Conservation (phyloP, 2,888 invertebrate species). For the Syrphus vitripennis region DNA sequence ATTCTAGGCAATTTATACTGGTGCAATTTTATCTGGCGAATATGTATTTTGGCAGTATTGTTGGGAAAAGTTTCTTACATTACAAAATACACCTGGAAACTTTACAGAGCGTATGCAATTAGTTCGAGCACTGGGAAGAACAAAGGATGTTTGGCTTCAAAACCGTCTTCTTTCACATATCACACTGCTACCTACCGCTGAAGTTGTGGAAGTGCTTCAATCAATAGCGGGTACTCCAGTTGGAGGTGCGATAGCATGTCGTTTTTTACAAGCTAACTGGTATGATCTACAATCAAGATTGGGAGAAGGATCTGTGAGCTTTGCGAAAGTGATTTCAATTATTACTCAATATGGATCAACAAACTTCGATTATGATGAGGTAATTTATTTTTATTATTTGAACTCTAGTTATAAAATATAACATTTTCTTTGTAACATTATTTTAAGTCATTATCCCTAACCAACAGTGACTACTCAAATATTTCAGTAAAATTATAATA, state of each 20-base stretch:
- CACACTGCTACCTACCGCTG: slow-evolving; percentile 80
- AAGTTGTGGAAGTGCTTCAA: slow-evolving; percentile 81
- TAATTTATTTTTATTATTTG: slow-evolving; percentile 57
- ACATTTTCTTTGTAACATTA: too few relatives aligned
- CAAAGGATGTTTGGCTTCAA: slow-evolving; percentile 81
- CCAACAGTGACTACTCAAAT: too few relatives aligned
- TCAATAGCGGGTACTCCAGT: slow-evolving; percentile 81
- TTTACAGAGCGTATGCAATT: slow-evolving; percentile 81
- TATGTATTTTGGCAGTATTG: slow-evolving; percentile 81
- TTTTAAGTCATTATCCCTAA: too few relatives aligned
- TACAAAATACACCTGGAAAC: slow-evolving; percentile 79
- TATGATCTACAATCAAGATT: slow-evolving; percentile 80
- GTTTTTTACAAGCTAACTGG: slow-evolving; percentile 81
- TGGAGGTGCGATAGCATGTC: slow-evolving; percentile 81
- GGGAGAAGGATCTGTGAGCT: slow-evolving; percentile 80
- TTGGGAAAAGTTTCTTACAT: slow-evolving; percentile 79
- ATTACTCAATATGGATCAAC: slow-evolving; percentile 81
- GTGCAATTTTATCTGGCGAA: slow-evolving; percentile 80
- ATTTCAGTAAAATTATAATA: too few relatives aligned
- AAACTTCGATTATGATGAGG: slow-evolving; percentile 81
- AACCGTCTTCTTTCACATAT: slow-evolving; percentile 81
- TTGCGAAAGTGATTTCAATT: slow-evolving; percentile 81
- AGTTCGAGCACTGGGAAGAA: slow-evolving; percentile 79
- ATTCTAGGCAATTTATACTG: slow-evolving; percentile 80
- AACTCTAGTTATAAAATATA: too few relatives aligned